phyloP scores from a whole-genome alignment of 2,797 vertebrate genomes.

The Squalus acanthias region DNA sequence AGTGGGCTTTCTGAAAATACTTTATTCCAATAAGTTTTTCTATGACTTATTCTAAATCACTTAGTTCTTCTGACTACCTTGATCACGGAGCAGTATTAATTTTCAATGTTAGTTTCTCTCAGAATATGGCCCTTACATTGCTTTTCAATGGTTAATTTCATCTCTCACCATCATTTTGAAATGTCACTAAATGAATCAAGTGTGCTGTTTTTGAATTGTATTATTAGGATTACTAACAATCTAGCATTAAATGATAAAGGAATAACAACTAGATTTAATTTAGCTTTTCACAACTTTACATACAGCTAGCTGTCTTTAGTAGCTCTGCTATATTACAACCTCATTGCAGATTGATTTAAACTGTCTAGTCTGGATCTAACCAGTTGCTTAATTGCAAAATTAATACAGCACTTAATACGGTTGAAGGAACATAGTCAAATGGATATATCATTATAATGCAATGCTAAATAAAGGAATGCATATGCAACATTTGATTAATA shows the following conservation, averaged over 20 bases:
- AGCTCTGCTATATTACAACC: neutral
- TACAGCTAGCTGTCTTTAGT: neutral
- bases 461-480: neutral
- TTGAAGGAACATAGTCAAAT: neutral
- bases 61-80: neutral
- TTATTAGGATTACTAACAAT: neutral
- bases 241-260: neutral
- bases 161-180: neutral
- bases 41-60: neutral
- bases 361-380: neutral
- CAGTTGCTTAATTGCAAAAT: neutral
- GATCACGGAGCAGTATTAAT: neutral
- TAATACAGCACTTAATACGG: neutral
- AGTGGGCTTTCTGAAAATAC: no score
- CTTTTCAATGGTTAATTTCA: neutral
- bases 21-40: neutral
- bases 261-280: neutral
- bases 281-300: neutral
- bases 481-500: neutral
- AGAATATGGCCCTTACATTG: neutral
- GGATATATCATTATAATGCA: neutral
- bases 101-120: neutral
- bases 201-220: neutral
- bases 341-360: neutral
- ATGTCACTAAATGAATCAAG: neutral